Conservation (phyloP, 2,113 vertebrate genomes). For the Tupaia tana region DNA sequence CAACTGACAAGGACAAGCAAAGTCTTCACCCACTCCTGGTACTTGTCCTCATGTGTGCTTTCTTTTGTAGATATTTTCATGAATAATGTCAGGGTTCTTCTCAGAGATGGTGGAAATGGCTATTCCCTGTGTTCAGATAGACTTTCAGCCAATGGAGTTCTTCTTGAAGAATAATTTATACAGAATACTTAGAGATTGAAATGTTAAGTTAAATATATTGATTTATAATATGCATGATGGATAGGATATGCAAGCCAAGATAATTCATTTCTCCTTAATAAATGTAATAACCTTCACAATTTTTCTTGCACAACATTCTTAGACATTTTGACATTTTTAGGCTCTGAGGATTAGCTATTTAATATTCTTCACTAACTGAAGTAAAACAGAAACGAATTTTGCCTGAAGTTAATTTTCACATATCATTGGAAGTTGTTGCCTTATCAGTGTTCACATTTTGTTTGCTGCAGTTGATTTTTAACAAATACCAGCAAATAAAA, state of each 20-base stretch:
- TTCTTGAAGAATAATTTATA: constrained; percentile 8
- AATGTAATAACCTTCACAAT: not conserved
- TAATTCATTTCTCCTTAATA: constrained; percentile 73
- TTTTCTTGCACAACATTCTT: constrained; percentile 53
- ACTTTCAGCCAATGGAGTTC: not conserved
- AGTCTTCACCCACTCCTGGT: not conserved
- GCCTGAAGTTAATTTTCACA: constrained; percentile 54
- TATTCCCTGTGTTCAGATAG: not conserved
- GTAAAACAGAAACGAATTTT: constrained; percentile 59
- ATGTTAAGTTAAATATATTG: constrained; percentile 50
- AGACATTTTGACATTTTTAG: constrained; percentile 68
- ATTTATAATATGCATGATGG: constrained; percentile 57
- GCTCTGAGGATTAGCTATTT: constrained; percentile 59
- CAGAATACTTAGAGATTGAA: constrained; percentile 54
- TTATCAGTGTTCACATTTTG: constrained; percentile 49
- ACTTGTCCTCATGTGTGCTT: not conserved
- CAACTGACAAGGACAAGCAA: not conserved
- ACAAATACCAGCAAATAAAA: constrained; percentile 48
- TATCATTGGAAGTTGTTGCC: constrained; percentile 41
- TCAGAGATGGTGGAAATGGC: not conserved
- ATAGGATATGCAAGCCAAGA: not conserved
- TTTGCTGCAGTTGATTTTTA: not conserved
- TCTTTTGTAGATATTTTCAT: not conserved
- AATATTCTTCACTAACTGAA: constrained; percentile 75
- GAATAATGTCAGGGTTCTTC: not conserved